These are phyloP conservation scores for Lochmaea capreae DNA, from an alignment of 2,888 invertebrate genomes.

Conservation along the genomic window DNA sequence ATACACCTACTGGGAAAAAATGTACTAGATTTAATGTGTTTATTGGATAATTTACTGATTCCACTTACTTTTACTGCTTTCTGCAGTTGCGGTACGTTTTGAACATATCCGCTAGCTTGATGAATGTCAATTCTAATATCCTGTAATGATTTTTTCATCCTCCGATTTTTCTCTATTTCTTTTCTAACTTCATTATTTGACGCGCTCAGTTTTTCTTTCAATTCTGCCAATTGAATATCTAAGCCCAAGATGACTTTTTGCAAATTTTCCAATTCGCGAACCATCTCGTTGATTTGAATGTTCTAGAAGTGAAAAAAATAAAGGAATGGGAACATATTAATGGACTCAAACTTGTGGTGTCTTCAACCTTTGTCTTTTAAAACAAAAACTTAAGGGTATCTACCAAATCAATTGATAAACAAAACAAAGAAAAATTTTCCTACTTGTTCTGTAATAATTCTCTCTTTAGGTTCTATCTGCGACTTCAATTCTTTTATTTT, in stretches of 20 bases:
- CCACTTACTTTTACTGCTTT: constrained; percentile 68
- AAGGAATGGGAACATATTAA: background rate
- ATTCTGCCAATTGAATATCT: constrained; percentile 80
- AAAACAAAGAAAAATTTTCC: constrained; percentile 49
- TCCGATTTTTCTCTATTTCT: constrained; percentile 73
- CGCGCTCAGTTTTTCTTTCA: constrained; percentile 81
- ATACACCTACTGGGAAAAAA: background rate
- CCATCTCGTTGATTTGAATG: constrained; percentile 82
- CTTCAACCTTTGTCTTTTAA: too few species aligned
- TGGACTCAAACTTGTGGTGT: background rate
- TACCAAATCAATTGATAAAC: too few species aligned
- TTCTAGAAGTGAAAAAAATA: constrained; percentile 28
- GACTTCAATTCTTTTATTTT: constrained; percentile 87
- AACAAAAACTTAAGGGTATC: too few species aligned
- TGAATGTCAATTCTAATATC: constrained; percentile 86
- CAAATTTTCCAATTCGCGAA: constrained; percentile 82
- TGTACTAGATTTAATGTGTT: background rate
- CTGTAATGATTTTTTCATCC: constrained; percentile 74
- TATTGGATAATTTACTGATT: constrained; percentile 1
- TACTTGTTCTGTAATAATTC: constrained; percentile 85
- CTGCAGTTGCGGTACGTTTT: constrained; percentile 77
- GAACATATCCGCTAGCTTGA: constrained; percentile 81
- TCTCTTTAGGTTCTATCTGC: constrained; percentile 87
- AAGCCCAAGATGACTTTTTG: constrained; percentile 76
- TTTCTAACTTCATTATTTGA: constrained; percentile 77